Evolutionary conservation across 2,888 invertebrate genomes (phyloP).

Genomic region (Eristalinus sepulchralis): DNA sequence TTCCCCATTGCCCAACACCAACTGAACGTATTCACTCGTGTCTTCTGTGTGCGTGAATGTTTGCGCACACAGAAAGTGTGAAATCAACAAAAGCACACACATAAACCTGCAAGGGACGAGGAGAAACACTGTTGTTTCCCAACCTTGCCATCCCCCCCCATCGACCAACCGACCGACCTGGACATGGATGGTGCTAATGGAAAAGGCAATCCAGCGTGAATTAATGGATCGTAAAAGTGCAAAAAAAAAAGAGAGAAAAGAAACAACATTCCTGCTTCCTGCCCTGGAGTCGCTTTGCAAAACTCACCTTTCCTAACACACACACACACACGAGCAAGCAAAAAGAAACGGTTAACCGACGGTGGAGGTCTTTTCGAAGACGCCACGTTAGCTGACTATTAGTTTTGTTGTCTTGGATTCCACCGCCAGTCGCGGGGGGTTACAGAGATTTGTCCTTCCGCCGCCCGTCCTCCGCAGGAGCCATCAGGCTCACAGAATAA

Average conservation of each 20-base stretch:
- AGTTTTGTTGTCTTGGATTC: slow-evolving; percentile 29
- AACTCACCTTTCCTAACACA: slow-evolving; percentile 7
- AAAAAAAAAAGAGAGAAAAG: slow-evolving; percentile 10
- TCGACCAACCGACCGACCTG: slow-evolving; percentile 8
- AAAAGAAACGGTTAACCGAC: slow-evolving; percentile 25
- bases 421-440: background rate
- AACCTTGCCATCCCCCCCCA: background rate
- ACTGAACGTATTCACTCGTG: background rate
- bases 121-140: slow-evolving; percentile 26
- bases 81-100: slow-evolving; percentile 51
- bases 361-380: slow-evolving; percentile 18
- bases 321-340: background rate
- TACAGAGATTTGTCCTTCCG: background rate
- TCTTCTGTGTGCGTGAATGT: slow-evolving; percentile 10
- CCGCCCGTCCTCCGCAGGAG: background rate
- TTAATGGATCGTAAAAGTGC: slow-evolving; percentile 62
- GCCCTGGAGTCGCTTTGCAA: background rate
- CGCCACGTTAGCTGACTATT: slow-evolving; percentile 40
- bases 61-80: slow-evolving; percentile 14
- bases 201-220: slow-evolving; percentile 63
- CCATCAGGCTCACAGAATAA: slow-evolving; percentile 46
- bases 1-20: background rate
- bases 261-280: background rate
- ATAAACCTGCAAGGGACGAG: slow-evolving; percentile 41
- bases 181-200: slow-evolving; percentile 62